Percentiles rank a stretch among this genome's conserved stretches.
Conservation (phyloP, 2,888 invertebrate species). For the Temnothorax unifasciatus region DNA sequence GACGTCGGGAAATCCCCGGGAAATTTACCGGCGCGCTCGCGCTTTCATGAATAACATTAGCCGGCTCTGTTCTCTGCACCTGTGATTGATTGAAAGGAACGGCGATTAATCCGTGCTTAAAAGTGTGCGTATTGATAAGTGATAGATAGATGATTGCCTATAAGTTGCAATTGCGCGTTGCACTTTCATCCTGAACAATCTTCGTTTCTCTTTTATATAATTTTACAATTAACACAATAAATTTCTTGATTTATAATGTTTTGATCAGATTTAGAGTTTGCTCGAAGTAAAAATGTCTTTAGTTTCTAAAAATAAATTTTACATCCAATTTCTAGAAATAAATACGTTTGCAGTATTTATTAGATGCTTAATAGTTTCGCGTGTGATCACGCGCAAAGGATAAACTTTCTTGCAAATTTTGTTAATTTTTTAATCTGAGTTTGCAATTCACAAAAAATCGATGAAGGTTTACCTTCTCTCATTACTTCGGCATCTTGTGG, state of each 20-base stretch:
- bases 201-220: neutral
- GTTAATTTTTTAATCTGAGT: neutral
- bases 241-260: neutral
- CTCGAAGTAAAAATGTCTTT: neutral
- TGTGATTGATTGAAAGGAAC: conserved; percentile 34
- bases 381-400: neutral
- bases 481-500: neutral
- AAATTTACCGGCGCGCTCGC: conserved; percentile 46
- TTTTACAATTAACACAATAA: neutral
- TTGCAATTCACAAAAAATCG: conserved; percentile 25
- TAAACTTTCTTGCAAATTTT: neutral
- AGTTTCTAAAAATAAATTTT: neutral
- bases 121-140: neutral
- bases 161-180: neutral
- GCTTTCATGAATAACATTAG: conserved; percentile 48
- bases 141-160: neutral
- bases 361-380: neutral
- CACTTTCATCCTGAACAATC: neutral
- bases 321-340: neutral
- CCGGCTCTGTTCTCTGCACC: conserved; percentile 2
- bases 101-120: neutral
- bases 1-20: conserved; percentile 48
- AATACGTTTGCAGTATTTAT: neutral
- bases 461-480: conserved; percentile 6
- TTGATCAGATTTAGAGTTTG: neutral